These are phyloP conservation scores for Philhelius pedissequus DNA, from an alignment of 2,888 invertebrate species.

Conservation along the genomic window DNA sequence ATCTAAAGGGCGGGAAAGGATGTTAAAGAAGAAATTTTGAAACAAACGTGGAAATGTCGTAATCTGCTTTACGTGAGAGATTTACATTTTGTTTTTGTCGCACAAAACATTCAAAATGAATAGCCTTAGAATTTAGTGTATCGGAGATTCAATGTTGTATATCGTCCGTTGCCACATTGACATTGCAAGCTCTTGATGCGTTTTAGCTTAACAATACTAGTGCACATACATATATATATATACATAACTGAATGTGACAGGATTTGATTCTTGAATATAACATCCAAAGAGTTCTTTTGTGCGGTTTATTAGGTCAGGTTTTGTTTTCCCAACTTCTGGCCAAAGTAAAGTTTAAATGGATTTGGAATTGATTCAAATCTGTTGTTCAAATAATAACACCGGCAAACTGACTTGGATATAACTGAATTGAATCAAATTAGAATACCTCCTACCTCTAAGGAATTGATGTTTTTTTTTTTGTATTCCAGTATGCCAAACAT, in stretches of 20 bases:
- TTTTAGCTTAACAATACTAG: constrained; percentile 1
- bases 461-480: background rate
- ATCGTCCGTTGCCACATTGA: background rate
- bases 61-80: constrained; percentile 56
- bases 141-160: background rate
- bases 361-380: constrained; percentile 42
- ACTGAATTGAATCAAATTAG: background rate
- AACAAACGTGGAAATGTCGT: constrained; percentile 38
- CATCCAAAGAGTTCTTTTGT: background rate
- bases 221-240: no score
- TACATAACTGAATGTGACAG: constrained; percentile 28
- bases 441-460: no score
- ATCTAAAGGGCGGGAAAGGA: background rate
- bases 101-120: constrained; percentile 9
- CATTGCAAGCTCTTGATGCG: constrained; percentile 36
- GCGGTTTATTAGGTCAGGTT: constrained; percentile 30
- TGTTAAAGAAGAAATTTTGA: background rate
- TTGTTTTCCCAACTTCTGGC: background rate
- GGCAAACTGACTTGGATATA: background rate
- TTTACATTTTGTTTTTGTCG: constrained; percentile 45
- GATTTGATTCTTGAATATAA: constrained; percentile 6
- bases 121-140: background rate
- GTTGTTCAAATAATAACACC: background rate
- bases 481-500: no score
- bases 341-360: constrained; percentile 17